Conservation (phyloP, 2,113 vertebrate genomes). For the Ramphastos sulfuratus region DNA sequence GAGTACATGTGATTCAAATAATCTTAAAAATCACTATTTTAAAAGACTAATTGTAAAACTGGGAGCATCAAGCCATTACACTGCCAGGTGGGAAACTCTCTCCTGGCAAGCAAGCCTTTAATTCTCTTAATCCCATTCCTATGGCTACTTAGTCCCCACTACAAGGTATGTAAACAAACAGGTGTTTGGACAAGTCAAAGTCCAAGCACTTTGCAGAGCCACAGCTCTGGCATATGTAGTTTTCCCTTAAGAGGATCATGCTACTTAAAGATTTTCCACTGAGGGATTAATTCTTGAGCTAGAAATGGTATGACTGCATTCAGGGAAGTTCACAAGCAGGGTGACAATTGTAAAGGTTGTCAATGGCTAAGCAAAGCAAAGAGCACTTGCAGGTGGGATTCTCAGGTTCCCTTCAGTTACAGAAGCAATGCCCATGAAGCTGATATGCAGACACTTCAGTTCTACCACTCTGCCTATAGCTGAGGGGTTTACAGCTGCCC, state of each 20-base stretch:
- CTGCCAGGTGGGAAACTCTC: neutral
- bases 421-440: neutral
- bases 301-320: neutral
- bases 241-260: slow-evolving; percentile 5
- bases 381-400: neutral
- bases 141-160: neutral
- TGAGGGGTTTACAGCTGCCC: neutral
- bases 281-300: slow-evolving; percentile 20
- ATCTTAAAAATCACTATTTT: neutral
- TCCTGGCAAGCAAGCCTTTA: neutral
- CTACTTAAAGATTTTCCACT: slow-evolving; percentile 8
- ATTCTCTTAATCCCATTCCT: neutral
- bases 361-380: neutral
- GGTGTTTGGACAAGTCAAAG: neutral
- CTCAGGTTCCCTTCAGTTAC: neutral
- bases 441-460: neutral
- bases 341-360: neutral
- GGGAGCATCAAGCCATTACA: neutral
- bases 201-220: neutral
- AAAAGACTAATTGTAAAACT: slow-evolving; percentile 1
- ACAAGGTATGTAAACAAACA: neutral
- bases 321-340: neutral
- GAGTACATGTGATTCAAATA: neutral
- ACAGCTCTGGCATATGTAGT: neutral
- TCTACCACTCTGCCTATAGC: neutral